These are phyloP conservation scores for Diabrotica virgifera DNA, from an alignment of 1,140 invertebrate genomes.

Conservation along the genomic window DNA sequence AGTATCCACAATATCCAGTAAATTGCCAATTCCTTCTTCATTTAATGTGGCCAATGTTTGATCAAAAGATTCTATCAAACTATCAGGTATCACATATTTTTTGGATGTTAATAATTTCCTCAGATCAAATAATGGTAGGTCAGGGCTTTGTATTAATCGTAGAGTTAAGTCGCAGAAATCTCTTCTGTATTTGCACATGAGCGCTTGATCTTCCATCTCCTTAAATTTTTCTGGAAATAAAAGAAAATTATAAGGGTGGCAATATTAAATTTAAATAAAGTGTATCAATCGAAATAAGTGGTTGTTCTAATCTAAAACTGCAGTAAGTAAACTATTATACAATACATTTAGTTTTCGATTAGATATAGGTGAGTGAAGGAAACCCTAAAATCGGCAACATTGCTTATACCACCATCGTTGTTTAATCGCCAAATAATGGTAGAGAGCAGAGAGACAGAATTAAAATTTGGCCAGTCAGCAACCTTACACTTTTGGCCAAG, in stretches of 20 bases:
- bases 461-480: no score
- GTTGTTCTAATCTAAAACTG: background rate
- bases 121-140: conserved; percentile 61
- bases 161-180: conserved; percentile 62
- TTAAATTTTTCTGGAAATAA: conserved; percentile 19
- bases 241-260: background rate
- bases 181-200: conserved; percentile 45
- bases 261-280: background rate
- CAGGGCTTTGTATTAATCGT: conserved; percentile 65
- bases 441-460: no score
- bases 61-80: conserved; percentile 54
- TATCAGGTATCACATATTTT: conserved; percentile 53
- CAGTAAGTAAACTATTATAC: background rate
- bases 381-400: no score
- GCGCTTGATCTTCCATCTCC: conserved; percentile 38
- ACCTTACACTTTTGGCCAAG: no score
- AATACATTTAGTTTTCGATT: background rate
- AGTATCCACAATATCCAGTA: conserved; percentile 63
- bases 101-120: conserved; percentile 54
- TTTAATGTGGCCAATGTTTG: conserved; percentile 54
- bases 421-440: no score
- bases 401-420: no score
- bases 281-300: background rate
- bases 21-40: conserved; percentile 55
- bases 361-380: background rate